phyloP scores from a whole-genome alignment of 2,888 invertebrate species.

The Polymixis flavicincta region DNA sequence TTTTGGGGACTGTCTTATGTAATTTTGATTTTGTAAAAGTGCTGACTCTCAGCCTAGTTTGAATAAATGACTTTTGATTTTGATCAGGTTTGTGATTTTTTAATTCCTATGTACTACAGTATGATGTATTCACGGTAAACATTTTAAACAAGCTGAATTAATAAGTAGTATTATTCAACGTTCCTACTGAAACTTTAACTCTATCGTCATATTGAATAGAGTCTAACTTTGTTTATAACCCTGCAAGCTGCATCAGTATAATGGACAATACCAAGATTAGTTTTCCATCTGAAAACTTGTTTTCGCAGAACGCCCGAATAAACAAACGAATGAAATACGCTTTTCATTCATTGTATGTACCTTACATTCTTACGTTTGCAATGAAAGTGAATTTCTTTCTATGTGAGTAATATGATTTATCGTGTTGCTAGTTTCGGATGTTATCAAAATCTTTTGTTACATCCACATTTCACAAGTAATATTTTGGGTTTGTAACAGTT shows the following conservation, averaged over 20 bases:
- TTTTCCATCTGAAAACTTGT: slow-evolving; percentile 24
- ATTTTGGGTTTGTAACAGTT: not conserved
- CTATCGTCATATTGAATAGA: not conserved
- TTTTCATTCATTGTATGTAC: slow-evolving; percentile 8
- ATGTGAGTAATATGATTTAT: not conserved
- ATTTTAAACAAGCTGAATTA: too few relatives aligned
- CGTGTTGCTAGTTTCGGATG: not conserved
- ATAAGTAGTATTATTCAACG: not conserved
- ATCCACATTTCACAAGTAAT: not conserved
- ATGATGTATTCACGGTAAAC: too few relatives aligned
- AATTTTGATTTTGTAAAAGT: too few relatives aligned
- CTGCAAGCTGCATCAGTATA: slow-evolving; percentile 28
- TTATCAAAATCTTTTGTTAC: not conserved
- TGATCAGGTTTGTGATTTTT: too few relatives aligned
- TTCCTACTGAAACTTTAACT: not conserved
- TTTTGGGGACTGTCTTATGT: too few relatives aligned
- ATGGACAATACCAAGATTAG: slow-evolving; percentile 29
- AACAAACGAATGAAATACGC: slow-evolving; percentile 43
- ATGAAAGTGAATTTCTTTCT: not conserved
- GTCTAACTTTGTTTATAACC: not conserved
- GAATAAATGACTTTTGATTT: too few relatives aligned
- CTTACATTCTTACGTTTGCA: not conserved
- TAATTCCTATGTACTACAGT: too few relatives aligned
- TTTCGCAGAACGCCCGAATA: slow-evolving; percentile 25
- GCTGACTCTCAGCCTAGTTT: too few relatives aligned